phyloP scores from a whole-genome alignment of 1,140 invertebrate species.

The Drosophila pruinosa region DNA sequence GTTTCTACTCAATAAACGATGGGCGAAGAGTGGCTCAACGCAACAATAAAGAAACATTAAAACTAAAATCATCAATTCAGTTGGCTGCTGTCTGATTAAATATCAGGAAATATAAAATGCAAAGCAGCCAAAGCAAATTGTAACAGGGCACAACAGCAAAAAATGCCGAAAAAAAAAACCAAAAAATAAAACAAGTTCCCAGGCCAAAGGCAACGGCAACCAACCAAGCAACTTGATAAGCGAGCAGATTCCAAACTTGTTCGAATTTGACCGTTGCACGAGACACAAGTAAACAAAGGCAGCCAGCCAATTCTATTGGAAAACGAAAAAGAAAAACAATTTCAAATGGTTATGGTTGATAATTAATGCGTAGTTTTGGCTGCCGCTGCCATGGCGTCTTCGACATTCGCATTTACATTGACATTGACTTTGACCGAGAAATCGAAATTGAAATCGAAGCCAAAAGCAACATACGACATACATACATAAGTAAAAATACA shows the following conservation, averaged over 20 bases:
- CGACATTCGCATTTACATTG: conserved; percentile 69
- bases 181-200: conserved; percentile 56
- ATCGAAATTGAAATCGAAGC: conserved; percentile 60
- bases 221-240: conserved; percentile 56
- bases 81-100: conserved; percentile 62
- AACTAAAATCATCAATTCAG: conserved; percentile 44
- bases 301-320: neutral
- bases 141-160: conserved; percentile 61
- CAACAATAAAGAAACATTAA: conserved; percentile 19
- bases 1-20: neutral
- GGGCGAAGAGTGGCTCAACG: conserved; percentile 14
- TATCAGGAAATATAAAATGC: conserved; percentile 80
- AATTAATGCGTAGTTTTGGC: conserved; percentile 56
- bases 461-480: conserved; percentile 28
- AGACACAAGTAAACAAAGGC: conserved; percentile 10
- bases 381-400: conserved; percentile 13
- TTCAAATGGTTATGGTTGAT: conserved; percentile 35
- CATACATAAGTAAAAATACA: neutral
- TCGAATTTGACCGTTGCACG: conserved; percentile 59
- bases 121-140: conserved; percentile 73
- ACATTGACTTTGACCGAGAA: conserved; percentile 82
- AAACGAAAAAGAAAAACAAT: conserved; percentile 11
- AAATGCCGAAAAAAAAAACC: neutral
- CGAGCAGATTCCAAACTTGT: conserved; percentile 49
- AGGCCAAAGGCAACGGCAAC: conserved; percentile 33